Percentiles rank a stretch among this genome's conserved stretches.
phyloP scores from a whole-genome alignment of 2,888 invertebrate genomes.

The Oscheius sp. region DNA sequence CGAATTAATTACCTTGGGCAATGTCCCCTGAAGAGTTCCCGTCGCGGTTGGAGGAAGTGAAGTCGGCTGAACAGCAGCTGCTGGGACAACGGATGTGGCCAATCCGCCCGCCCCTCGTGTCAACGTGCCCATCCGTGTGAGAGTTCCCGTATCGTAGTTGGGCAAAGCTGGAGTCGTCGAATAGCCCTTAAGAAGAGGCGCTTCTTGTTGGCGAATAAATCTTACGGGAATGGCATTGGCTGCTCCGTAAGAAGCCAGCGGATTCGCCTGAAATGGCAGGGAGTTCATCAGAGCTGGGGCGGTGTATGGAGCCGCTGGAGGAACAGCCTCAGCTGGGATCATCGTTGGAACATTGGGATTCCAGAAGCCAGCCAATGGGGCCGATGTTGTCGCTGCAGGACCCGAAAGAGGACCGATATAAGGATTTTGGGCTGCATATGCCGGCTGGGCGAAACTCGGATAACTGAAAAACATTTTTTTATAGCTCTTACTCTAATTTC shows the following conservation, averaged over 20 bases:
- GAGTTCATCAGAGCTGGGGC: conserved; percentile 32
- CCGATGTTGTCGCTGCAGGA: background rate
- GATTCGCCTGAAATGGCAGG: conserved; percentile 41
- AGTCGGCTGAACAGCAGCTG: conserved; percentile 1
- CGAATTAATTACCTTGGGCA: conserved; percentile 22
- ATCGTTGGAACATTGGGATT: conserved; percentile 8
- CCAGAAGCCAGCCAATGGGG: background rate
- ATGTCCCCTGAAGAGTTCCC: conserved; percentile 13
- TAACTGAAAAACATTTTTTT: conserved; percentile 44
- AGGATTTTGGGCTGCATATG: conserved; percentile 14
- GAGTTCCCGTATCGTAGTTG: conserved; percentile 14
- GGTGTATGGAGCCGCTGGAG: conserved; percentile 33
- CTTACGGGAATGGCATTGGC: conserved; percentile 9
- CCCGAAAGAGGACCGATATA: conserved; percentile 24
- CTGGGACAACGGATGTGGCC: background rate
- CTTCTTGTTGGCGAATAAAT: too few relatives aligned
- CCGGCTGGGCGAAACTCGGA: conserved; percentile 43
- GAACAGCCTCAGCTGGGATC: background rate
- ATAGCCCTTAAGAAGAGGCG: conserved; percentile 15
- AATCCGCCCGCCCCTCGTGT: conserved; percentile 18
- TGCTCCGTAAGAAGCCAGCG: conserved; percentile 20
- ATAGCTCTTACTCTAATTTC: too few relatives aligned
- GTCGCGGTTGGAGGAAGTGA: background rate
- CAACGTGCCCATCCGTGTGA: conserved; percentile 21
- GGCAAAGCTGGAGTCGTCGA: background rate